Evolutionary conservation across 2,797 vertebrate species (phyloP).

Genomic region (Halcyon smyrnensis): DNA sequence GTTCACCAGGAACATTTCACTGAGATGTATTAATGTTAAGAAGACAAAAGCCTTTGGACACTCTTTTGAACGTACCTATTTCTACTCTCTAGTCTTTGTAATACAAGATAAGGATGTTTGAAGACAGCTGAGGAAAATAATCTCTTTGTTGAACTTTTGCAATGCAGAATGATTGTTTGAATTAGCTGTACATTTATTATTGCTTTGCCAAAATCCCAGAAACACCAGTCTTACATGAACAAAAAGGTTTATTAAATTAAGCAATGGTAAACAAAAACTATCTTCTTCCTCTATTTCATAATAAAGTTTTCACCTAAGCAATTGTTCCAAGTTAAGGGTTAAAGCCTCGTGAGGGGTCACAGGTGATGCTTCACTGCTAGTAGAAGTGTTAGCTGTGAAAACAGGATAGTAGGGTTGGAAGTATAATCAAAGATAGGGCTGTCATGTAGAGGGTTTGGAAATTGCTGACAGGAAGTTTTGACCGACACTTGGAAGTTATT

Average conservation of each 20-base stretch:
- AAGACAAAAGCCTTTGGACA: background rate
- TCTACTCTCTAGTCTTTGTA: background rate
- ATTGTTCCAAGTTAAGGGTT: background rate
- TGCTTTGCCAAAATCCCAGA: background rate
- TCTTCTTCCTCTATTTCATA: background rate
- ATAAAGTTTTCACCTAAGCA: background rate
- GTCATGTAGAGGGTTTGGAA: background rate
- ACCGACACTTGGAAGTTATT: background rate
- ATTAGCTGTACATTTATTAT: background rate
- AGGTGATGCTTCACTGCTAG: background rate
- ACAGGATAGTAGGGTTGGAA: background rate
- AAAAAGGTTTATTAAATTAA: background rate
- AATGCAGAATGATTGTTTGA: background rate
- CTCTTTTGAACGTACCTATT: background rate
- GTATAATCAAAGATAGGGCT: background rate
- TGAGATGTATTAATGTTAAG: rapidly evolving
- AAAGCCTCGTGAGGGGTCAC: background rate
- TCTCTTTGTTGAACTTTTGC: background rate
- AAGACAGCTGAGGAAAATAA: background rate
- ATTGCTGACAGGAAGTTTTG: background rate
- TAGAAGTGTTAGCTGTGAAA: background rate
- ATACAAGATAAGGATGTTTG: background rate
- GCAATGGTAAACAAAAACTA: background rate
- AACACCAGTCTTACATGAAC: background rate
- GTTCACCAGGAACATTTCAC: background rate